Base-by-base conservation (phyloP, 92 coral and sea anemone species). In the Actinernus sp. region DNA sequence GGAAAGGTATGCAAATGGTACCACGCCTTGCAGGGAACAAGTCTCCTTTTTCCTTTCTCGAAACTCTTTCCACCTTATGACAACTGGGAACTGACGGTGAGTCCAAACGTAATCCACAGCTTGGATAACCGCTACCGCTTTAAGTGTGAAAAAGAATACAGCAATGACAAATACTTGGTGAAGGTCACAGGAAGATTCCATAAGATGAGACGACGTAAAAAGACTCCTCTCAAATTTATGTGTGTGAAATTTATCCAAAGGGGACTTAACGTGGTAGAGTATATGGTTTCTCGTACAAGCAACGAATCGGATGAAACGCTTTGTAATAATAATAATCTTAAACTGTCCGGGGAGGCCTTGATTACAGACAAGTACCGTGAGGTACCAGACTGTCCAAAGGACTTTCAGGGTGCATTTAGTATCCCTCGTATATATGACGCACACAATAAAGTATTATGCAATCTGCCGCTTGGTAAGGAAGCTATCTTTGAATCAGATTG, bases 321-420 rank as follows among this genome's bases (percentile, higher is more conserved):
- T 36, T 51, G 58, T 51, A 23, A 3, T 26, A 51, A 31, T 9
- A 19, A 51, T 13, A 1, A 51, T 5, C 31, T 51, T 31, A 12
- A 25, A 1, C n/a, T n/a, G n/a, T 0, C n/a, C 10, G 58, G 30
- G 10, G 32, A 51, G 6, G 30, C 30, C 30, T 11, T 51, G 31
- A 51, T 51, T 51, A 36, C 58, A 26, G 58, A 51, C 28, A 51
- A 51, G 28, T 51, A 26, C 17, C 58, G 30, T 12, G 58, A 51
- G 58, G 1, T 51, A 12, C 58, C 30, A 26, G 58, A 51, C 17
- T 51, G 32, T 13, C 58, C 58, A 1, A 20, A 21, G 13, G 58
- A 51, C 30, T 36, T 51, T 25, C 58, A 36, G 14, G 58, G 58
- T 31, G 32, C 58, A 25, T 51, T 51, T 51, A 25, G 17, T 13